These are phyloP conservation scores for Aphis craccivora DNA, from an alignment of 1,140 invertebrate species.

Conservation along the genomic window DNA sequence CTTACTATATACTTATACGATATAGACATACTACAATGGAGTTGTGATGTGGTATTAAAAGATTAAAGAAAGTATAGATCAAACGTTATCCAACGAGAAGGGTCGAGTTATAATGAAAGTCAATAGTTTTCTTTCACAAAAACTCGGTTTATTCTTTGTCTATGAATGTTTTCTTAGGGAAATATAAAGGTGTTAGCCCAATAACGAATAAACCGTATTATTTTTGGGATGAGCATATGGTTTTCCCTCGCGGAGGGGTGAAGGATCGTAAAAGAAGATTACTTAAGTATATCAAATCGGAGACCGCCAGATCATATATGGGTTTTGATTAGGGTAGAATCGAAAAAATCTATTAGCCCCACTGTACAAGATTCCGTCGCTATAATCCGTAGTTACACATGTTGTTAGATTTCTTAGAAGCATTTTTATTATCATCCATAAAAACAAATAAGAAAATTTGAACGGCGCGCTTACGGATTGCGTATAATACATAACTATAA, in stretches of 20 bases:
- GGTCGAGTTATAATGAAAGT: background rate
- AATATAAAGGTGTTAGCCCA: slow-evolving; percentile 1
- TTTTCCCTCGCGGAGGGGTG: background rate
- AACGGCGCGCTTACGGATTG: background rate
- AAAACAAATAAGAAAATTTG: slow-evolving; percentile 49
- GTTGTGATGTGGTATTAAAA: background rate
- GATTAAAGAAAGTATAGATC: background rate
- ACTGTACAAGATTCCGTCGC: background rate
- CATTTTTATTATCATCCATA: slow-evolving; percentile 46
- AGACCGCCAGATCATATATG: background rate
- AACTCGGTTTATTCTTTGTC: background rate
- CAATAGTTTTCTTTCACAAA: background rate
- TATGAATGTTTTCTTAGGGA: background rate
- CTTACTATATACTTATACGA: background rate
- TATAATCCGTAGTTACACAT: slow-evolving; percentile 51
- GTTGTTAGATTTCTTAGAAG: background rate
- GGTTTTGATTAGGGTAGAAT: background rate
- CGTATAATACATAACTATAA: background rate
- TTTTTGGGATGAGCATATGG: background rate
- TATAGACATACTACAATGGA: background rate
- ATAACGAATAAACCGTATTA: background rate
- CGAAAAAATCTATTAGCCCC: slow-evolving; percentile 12
- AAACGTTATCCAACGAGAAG: background rate
- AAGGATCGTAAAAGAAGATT: slow-evolving; percentile 49
- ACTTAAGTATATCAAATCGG: background rate